Conservation (phyloP, 1,140 invertebrate species). For the Aphelenchoides fujianensis region DNA sequence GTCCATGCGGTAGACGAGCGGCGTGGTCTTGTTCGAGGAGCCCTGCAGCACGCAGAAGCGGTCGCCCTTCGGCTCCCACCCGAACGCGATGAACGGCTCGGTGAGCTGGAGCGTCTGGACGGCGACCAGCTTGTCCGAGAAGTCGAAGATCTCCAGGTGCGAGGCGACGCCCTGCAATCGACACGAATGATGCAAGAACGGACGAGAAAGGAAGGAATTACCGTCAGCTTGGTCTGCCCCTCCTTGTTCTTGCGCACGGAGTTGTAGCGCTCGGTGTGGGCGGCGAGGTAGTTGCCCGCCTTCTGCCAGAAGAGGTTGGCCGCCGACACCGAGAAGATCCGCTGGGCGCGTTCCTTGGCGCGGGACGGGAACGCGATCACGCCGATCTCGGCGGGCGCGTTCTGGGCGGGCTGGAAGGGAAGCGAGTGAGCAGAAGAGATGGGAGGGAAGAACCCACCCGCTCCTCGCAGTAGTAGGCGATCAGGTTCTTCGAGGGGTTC, state of each 20-base stretch:
- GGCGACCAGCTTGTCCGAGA: constrained; percentile 86
- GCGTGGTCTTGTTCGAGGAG: constrained; percentile 46
- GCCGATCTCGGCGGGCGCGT: constrained; percentile 57
- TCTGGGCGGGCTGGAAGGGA: constrained; percentile 34
- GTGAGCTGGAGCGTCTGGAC: constrained; percentile 76
- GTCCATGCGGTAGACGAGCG: constrained; percentile 56
- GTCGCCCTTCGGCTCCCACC: constrained; percentile 87
- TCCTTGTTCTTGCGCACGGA: constrained; percentile 86
- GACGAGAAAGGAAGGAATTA: constrained; percentile 67
- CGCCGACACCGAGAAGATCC: constrained; percentile 94
- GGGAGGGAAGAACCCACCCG: constrained; percentile 69
- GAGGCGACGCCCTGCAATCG: constrained; percentile 85
- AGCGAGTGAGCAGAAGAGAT: not conserved
- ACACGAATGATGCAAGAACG: no score
- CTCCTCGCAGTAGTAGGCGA: constrained; percentile 96
- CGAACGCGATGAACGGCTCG: constrained; percentile 82
- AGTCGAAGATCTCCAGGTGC: constrained; percentile 97
- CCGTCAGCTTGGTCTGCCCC: constrained; percentile 78
- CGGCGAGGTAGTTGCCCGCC: constrained; percentile 91
- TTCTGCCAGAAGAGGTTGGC: constrained; percentile 99
- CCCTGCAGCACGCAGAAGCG: constrained; percentile 59
- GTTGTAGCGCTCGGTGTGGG: constrained; percentile 93
- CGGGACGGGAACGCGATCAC: constrained; percentile 67
- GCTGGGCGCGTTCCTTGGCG: constrained; percentile 87
- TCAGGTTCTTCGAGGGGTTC: constrained; percentile 91